Conservation (phyloP, 53 echinoderm and acorn worm species). For the Henricia sp. region DNA sequence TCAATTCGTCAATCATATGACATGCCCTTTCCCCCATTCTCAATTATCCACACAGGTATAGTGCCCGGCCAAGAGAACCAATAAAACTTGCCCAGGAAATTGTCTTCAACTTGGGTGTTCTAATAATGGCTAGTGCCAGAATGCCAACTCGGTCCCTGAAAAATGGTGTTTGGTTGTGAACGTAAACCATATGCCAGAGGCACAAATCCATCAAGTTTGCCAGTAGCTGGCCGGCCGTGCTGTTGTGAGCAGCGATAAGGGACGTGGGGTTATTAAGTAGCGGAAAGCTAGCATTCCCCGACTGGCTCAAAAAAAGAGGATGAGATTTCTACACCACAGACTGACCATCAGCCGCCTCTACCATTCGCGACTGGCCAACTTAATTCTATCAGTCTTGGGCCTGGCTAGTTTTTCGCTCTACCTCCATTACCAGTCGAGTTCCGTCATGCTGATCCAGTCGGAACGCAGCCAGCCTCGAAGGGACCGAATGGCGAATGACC, state of each 20-base stretch:
- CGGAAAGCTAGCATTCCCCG: background rate
- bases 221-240: background rate
- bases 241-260: background rate
- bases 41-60: background rate
- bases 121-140: background rate
- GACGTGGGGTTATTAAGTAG: background rate
- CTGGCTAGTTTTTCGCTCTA: constrained; percentile 62
- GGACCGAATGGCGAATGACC: background rate
- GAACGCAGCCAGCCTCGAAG: background rate
- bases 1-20: constrained; percentile 17
- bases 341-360: constrained; percentile 67
- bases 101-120: constrained; percentile 50
- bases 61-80: background rate
- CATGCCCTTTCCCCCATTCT: background rate
- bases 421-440: constrained; percentile 55
- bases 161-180: background rate
- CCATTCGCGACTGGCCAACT: constrained; percentile 50
- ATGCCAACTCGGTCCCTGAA: background rate
- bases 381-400: constrained; percentile 50
- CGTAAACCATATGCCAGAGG: constrained; percentile 20
- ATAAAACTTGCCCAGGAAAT: background rate
- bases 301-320: background rate
- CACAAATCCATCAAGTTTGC: background rate
- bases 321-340: constrained; percentile 43
- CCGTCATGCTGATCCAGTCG: constrained; percentile 29